A percentile compares a stretch with the other conserved stretches of the same genome.
Evolutionary conservation across 53 echinoderm and acorn worm species (phyloP).

Genomic region (Holothuria leucospilota): DNA sequence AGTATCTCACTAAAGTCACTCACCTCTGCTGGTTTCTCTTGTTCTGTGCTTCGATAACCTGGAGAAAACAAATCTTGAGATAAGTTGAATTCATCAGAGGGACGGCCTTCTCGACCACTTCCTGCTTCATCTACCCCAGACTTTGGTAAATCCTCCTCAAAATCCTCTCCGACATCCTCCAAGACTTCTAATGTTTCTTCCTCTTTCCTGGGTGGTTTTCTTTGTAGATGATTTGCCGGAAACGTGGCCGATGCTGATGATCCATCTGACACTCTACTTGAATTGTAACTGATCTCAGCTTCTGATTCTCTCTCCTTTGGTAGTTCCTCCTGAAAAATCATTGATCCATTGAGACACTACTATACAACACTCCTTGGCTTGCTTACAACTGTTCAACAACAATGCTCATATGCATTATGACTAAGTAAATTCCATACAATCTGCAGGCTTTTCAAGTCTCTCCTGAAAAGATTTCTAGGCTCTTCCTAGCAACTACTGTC

Average conservation of each 20-base stretch:
- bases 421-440: too few species aligned
- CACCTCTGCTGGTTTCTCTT: slow-evolving; percentile 24
- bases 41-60: not conserved
- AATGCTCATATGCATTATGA: too few species aligned
- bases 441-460: too few species aligned
- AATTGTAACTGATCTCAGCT: slow-evolving; percentile 24
- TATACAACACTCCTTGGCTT: too few species aligned
- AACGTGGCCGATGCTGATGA: slow-evolving; percentile 4
- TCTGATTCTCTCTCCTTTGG: slow-evolving; percentile 8
- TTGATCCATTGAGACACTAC: not conserved
- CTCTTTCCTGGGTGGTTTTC: slow-evolving; percentile 4
- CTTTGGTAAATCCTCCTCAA: slow-evolving; percentile 18
- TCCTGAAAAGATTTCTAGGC: too few species aligned
- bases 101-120: not conserved
- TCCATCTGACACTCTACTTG: not conserved
- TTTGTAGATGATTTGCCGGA: slow-evolving; percentile 31
- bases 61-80: slow-evolving; percentile 25
- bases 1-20: not conserved
- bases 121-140: slow-evolving; percentile 14
- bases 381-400: too few species aligned
- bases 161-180: slow-evolving; percentile 25
- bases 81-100: not conserved
- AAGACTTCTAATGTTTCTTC: slow-evolving; percentile 36
- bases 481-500: too few species aligned
- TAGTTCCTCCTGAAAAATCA: slow-evolving; percentile 15